A percentile compares a stretch with the other conserved stretches of the same genome.
Conservation (phyloP, 2,113 vertebrate genomes). For the Stegostoma tigrinum region DNA sequence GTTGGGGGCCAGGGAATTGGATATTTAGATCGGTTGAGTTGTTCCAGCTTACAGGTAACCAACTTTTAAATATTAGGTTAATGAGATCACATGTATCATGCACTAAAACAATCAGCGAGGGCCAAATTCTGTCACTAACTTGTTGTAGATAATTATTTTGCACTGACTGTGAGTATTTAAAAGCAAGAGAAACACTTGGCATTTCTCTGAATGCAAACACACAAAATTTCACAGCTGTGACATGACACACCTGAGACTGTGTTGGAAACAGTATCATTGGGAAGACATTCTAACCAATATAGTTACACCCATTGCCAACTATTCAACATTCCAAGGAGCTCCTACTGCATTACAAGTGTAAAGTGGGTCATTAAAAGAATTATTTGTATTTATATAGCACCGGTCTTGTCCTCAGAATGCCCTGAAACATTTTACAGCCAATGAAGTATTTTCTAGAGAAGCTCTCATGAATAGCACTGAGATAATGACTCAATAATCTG, state of each 20-base stretch:
- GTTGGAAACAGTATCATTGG: background rate
- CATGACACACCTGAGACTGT: constrained; percentile 21
- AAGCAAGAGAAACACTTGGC: constrained; percentile 19
- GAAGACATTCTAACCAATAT: background rate
- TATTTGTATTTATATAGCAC: background rate
- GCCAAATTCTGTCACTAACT: background rate
- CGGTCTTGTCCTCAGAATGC: background rate
- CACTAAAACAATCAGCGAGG: background rate
- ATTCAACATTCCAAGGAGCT: background rate
- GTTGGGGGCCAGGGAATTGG: too few species aligned
- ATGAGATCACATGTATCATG: background rate
- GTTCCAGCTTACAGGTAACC: background rate
- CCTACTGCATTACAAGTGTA: background rate
- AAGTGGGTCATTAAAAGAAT: background rate
- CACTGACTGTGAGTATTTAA: background rate
- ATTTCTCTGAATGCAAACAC: constrained; percentile 14
- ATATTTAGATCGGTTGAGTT: background rate
- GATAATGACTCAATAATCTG: background rate
- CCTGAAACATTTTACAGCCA: background rate
- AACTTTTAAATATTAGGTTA: background rate
- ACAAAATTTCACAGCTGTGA: constrained; percentile 10
- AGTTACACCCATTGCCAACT: background rate
- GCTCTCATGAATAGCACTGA: background rate
- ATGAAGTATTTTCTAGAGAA: background rate
- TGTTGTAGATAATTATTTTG: constrained; percentile 26